A percentile compares a stretch with the other conserved stretches of the same genome.
These are phyloP conservation scores for Takifugu ocellatus DNA, from an alignment of 2,797 vertebrate genomes.

Conservation along the genomic window DNA sequence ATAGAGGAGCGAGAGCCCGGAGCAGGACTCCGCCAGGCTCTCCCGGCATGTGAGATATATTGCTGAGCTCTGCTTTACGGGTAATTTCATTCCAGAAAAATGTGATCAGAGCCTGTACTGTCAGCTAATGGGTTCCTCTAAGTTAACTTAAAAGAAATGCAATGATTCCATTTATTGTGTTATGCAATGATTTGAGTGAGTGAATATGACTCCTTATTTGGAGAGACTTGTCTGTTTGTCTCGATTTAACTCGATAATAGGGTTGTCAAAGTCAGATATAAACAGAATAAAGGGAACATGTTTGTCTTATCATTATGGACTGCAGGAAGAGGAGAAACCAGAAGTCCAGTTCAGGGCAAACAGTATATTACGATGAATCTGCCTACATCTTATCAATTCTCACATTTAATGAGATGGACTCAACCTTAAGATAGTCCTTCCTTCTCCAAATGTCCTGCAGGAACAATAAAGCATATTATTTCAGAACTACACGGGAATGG, in stretches of 20 bases:
- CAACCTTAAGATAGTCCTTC: no score
- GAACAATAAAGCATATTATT: no score
- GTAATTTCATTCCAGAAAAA: slow-evolving; percentile 68
- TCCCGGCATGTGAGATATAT: slow-evolving; percentile 43
- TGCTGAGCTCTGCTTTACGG: slow-evolving; percentile 67
- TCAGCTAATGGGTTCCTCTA: slow-evolving; percentile 55
- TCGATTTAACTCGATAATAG: slow-evolving; percentile 10
- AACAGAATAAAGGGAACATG: background rate
- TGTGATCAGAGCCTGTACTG: slow-evolving; percentile 54
- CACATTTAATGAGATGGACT: no score
- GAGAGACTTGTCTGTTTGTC: slow-evolving; percentile 2
- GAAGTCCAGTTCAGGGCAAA: no score
- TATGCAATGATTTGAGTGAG: slow-evolving; percentile 27
- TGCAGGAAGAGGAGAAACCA: no score
- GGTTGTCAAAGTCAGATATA: background rate
- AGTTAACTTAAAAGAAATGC: slow-evolving; percentile 43
- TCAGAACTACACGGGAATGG: no score
- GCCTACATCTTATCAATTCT: no score
- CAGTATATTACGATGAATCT: no score
- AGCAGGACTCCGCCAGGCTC: slow-evolving; percentile 42
- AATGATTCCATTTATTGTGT: slow-evolving; percentile 30
- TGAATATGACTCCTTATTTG: slow-evolving; percentile 17
- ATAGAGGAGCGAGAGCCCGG: slow-evolving; percentile 34
- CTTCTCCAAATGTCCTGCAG: no score
- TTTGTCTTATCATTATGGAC: no score